Evolutionary conservation across 2,113 vertebrate genomes (phyloP).

Genomic region (Mesitornis unicolor): DNA sequence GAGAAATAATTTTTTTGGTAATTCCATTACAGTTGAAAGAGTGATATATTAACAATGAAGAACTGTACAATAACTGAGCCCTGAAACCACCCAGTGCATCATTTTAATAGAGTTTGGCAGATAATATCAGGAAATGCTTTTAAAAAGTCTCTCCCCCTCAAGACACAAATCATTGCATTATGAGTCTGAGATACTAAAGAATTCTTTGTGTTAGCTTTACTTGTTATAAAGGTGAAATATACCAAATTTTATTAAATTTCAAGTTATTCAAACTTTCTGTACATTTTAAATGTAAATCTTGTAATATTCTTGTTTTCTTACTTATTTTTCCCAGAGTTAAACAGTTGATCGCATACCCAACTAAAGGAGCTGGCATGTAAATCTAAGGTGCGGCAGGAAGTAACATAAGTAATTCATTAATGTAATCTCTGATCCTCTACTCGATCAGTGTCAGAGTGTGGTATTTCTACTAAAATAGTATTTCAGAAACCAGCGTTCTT

Average conservation of each 20-base stretch:
- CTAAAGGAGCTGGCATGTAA: not conserved
- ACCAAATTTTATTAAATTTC: not conserved
- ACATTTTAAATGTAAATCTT: not conserved
- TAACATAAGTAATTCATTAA: not conserved
- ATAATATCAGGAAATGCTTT: not conserved
- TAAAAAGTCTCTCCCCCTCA: not conserved
- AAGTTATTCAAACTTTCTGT: not conserved
- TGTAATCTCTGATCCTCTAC: not conserved
- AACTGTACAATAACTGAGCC: not conserved
- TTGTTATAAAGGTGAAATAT: not conserved
- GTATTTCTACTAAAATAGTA: not conserved
- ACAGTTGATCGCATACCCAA: not conserved
- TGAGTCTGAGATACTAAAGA: not conserved
- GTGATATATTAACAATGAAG: not conserved
- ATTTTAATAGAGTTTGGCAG: slow-evolving; percentile 5
- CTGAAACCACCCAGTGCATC: slow-evolving; percentile 10
- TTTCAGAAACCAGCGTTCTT: not conserved
- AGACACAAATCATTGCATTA: not conserved
- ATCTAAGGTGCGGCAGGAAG: not conserved
- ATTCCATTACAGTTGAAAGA: not conserved
- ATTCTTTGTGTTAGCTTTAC: not conserved
- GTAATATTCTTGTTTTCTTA: not conserved
- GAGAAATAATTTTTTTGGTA: not conserved
- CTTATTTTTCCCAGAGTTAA: not conserved
- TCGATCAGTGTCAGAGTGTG: not conserved